phyloP scores from a whole-genome alignment of 2,888 invertebrate species.

The Polydesmus complanatus region DNA sequence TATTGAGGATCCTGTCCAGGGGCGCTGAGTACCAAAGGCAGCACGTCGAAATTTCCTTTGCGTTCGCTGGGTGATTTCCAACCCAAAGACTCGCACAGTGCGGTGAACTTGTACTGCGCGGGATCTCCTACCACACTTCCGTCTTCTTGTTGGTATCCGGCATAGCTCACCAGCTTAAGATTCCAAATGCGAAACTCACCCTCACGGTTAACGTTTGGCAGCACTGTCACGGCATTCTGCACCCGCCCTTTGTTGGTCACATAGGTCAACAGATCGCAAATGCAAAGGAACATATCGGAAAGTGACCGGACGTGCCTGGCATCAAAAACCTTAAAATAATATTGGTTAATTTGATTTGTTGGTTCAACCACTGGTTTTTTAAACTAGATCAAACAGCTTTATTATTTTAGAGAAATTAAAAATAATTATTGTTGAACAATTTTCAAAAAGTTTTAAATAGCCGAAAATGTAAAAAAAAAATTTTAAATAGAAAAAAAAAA shows the following conservation, averaged over 20 bases:
- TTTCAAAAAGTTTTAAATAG: no score
- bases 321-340: no score
- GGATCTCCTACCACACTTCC: conserved; percentile 79
- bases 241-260: conserved; percentile 94
- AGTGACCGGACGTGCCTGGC: conserved; percentile 88
- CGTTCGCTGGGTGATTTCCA: conserved; percentile 58
- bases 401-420: no score
- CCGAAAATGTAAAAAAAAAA: no score
- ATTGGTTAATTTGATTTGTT: no score
- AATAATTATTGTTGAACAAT: no score
- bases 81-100: conserved; percentile 78
- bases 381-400: no score
- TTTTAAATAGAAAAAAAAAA: no score
- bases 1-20: conserved; percentile 95
- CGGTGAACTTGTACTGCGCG: conserved; percentile 75
- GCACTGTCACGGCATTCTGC: conserved; percentile 79
- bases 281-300: conserved; percentile 90
- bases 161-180: conserved; percentile 75
- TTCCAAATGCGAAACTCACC: conserved; percentile 93
- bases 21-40: conserved; percentile 83
- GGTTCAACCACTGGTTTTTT: no score
- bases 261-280: conserved; percentile 93
- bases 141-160: conserved; percentile 74
- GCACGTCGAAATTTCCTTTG: conserved; percentile 64
- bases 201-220: conserved; percentile 68